Base-by-base conservation (phyloP, 2,888 invertebrate genomes). In the Chrysolina americana region DNA sequence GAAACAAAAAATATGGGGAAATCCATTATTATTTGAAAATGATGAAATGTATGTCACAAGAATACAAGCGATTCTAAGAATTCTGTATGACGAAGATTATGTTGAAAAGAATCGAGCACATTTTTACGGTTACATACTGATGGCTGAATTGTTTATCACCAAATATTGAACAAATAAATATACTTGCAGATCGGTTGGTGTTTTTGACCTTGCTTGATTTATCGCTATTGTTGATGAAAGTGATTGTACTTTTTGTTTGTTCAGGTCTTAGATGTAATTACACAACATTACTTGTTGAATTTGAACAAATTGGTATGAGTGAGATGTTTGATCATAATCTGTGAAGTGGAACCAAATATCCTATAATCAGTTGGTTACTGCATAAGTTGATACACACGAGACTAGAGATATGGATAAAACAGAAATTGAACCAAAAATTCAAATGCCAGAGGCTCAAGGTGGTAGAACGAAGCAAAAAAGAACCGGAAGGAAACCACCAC, bases 391-490 rank as follows among this genome's bases (percentile, higher is more conserved):
- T 36, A 36, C 0, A 6, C 8, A 11, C 53, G 19, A 53, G 17
- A 48, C 17, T 21, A 13, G 9, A 11, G 21, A 53, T 53, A 28
- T 59, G 23, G 59, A 59, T 13, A n/a, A 28, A 15, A 10, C n/a
- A 59, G 59, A 28, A 28, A 13, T 28, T 28, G 59, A 59, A n/a
- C 59, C 15, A 36, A 59, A 59, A 13, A 36, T 17, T n/a, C 15
- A 23, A 28, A n/a, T 10, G 0, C 28, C 15, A n/a, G 59, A 28
- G 6, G n/a, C 15, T 15, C 47, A n/a, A 19, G 41, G 41, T 4
- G 73, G 44, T 5, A 71, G 70, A 73, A 50, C 63, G 6, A 77
- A 76, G 44, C 74, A 59, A 65, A 41, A 23, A 5, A 71, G 69
- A 36, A 62, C 65, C 3, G 47, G 69, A 56, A 48, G 68, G 15